These are phyloP conservation scores for Brachypodius melanocephalos DNA, from an alignment of 2,113 vertebrate species.

Conservation along the genomic window DNA sequence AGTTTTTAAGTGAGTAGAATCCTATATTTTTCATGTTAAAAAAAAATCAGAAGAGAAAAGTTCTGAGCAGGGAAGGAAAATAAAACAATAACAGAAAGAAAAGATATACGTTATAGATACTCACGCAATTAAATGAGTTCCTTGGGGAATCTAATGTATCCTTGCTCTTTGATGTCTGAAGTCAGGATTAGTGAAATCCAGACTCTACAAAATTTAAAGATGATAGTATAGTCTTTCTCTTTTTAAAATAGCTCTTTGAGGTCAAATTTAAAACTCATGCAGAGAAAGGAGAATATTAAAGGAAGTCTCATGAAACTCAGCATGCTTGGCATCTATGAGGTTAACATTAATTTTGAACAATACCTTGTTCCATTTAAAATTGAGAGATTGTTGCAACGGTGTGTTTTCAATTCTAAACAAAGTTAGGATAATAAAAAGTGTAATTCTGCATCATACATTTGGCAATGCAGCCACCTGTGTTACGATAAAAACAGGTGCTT, in stretches of 20 bases:
- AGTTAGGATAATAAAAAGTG: slow-evolving; percentile 21
- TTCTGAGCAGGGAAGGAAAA: neutral
- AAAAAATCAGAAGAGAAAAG: neutral
- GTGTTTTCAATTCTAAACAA: neutral
- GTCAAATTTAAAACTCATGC: slow-evolving; percentile 47
- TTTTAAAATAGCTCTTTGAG: slow-evolving; percentile 45
- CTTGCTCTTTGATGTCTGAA: slow-evolving; percentile 63
- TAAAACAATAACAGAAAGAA: neutral
- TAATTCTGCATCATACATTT: neutral
- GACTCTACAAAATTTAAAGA: slow-evolving; percentile 42
- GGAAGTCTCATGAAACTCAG: slow-evolving; percentile 10
- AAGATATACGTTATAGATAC: neutral
- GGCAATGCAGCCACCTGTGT: neutral
- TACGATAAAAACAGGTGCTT: neutral
- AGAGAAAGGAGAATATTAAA: slow-evolving; percentile 2
- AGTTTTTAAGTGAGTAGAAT: neutral
- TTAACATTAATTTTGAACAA: slow-evolving; percentile 13
- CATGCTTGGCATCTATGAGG: neutral
- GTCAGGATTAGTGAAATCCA: slow-evolving; percentile 64
- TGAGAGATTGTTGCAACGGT: neutral
- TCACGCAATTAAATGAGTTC: slow-evolving; percentile 57
- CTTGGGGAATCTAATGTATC: slow-evolving; percentile 41
- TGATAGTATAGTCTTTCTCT: neutral
- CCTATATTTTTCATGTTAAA: neutral
- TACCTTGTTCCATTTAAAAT: neutral